Evolutionary conservation across 2,888 invertebrate genomes (phyloP).

Genomic region (Xestobium rufovillosum): DNA sequence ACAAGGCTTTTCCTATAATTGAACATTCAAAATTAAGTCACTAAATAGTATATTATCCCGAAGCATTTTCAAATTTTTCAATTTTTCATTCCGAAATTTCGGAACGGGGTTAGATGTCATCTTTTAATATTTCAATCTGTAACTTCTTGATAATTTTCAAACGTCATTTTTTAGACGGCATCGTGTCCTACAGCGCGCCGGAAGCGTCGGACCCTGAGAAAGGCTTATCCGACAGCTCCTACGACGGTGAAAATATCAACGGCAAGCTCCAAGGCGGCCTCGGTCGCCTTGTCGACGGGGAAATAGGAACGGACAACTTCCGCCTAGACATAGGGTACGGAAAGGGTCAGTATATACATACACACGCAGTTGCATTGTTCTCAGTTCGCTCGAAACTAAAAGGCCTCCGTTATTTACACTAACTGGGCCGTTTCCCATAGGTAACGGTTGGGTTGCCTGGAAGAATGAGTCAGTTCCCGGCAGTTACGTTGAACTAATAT

Average conservation of each 20-base stretch:
- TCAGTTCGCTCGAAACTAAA: not conserved
- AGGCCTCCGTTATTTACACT: no score
- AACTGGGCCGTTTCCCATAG: no score
- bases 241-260: constrained; percentile 51
- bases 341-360: constrained; percentile 45
- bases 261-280: constrained; percentile 53
- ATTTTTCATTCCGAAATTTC: no score
- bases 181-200: constrained; percentile 50
- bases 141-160: no score
- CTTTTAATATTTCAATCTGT: no score
- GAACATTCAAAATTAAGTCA: no score
- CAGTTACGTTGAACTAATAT: constrained; percentile 56
- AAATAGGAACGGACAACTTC: constrained; percentile 54
- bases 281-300: constrained; percentile 63
- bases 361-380: not conserved
- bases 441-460: constrained; percentile 74
- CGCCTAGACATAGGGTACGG: constrained; percentile 52
- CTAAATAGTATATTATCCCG: no score
- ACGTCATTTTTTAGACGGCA: constrained; percentile 48
- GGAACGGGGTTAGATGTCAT: no score
- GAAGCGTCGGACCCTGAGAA: constrained; percentile 45
- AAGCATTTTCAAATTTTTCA: no score
- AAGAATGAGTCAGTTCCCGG: constrained; percentile 49
- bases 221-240: constrained; percentile 55
- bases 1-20: no score